Percentiles rank a stretch among this genome's conserved stretches.
Evolutionary conservation across 2,113 vertebrate genomes (phyloP).

Genomic region (Pterocles burchelli): DNA sequence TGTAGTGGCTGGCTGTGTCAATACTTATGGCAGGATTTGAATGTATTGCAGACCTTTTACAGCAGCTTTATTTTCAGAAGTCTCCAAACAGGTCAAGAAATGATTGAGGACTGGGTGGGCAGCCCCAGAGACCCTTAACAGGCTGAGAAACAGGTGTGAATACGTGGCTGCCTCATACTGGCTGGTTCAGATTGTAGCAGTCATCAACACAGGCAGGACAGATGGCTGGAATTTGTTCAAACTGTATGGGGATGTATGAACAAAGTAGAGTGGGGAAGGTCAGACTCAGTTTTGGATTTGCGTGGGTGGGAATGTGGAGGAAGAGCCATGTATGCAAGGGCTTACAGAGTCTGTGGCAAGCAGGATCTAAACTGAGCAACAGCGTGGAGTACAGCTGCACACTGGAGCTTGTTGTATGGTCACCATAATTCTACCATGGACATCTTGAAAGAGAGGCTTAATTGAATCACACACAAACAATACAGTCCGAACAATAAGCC

Average conservation of each 20-base stretch:
- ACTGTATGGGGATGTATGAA: neutral
- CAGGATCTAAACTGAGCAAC: constrained; percentile 11
- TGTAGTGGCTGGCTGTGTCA: neutral
- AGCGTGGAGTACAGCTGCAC: neutral
- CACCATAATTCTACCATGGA: neutral
- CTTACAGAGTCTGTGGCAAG: neutral
- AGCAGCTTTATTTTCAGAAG: neutral
- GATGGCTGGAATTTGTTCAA: neutral
- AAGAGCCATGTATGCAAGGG: neutral
- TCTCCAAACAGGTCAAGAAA: neutral
- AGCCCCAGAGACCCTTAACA: neutral
- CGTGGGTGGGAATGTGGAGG: constrained; percentile 35
- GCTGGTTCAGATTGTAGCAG: neutral
- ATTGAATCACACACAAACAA: neutral
- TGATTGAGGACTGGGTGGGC: neutral
- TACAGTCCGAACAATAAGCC: neutral
- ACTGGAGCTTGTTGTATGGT: neutral
- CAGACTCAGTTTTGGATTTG: neutral
- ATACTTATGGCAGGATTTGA: neutral
- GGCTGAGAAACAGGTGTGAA: neutral
- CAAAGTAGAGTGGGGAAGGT: constrained; percentile 8
- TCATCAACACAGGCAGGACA: neutral
- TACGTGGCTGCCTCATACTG: neutral
- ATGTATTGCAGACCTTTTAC: neutral
- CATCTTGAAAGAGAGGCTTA: neutral